A percentile compares a stretch with the other conserved stretches of the same genome.
Conservation (phyloP, 2,113 vertebrate genomes). For the Vulpes vulpes region DNA sequence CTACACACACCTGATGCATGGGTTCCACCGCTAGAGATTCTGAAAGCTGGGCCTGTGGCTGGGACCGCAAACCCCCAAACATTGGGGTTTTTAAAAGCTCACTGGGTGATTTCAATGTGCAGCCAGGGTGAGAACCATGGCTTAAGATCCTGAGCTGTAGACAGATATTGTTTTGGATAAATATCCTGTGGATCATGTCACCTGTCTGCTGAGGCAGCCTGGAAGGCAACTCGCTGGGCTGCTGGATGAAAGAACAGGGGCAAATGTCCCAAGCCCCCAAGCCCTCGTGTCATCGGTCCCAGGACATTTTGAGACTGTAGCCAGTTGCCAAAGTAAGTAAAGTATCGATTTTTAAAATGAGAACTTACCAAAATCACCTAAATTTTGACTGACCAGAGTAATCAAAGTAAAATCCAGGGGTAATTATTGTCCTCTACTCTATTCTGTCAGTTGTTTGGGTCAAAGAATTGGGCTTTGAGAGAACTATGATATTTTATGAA, state of each 20-base stretch:
- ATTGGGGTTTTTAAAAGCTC: neutral
- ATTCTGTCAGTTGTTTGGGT: conserved; percentile 20
- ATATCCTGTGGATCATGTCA: neutral
- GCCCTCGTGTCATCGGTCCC: neutral
- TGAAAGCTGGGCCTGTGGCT: neutral
- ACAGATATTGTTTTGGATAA: neutral
- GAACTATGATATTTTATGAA: neutral
- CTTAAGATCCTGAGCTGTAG: neutral
- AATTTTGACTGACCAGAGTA: neutral
- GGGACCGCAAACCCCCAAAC: neutral
- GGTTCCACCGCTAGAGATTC: neutral
- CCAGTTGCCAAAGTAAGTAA: neutral
- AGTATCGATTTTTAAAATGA: conserved; percentile 9
- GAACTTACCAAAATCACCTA: neutral
- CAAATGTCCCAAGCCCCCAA: neutral
- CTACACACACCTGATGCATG: neutral
- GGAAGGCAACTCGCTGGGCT: neutral
- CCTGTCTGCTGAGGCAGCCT: neutral
- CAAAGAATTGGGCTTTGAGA: conserved; percentile 2
- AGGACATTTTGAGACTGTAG: neutral
- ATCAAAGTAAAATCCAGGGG: neutral
- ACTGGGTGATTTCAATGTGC: neutral
- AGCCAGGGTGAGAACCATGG: neutral
- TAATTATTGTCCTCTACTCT: neutral
- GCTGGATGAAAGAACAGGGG: neutral